Evolutionary conservation across 2,797 vertebrate species (phyloP).

Genomic region (Orestias chungarensis): DNA sequence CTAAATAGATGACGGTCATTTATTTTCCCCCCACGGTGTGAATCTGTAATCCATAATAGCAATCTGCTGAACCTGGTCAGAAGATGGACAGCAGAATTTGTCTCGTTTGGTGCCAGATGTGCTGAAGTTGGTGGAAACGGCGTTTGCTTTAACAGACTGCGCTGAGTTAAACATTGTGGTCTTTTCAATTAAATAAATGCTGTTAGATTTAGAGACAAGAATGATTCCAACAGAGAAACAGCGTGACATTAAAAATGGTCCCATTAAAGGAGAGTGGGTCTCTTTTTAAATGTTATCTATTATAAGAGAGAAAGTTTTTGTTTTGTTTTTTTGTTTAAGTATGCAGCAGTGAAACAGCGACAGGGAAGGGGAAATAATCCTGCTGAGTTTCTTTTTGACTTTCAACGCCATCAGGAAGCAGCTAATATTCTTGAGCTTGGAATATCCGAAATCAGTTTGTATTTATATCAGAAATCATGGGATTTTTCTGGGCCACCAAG

Average conservation of each 20-base stretch:
- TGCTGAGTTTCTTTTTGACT: not conserved
- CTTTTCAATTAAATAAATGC: not conserved
- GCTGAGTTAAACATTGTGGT: not conserved
- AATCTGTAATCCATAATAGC: constrained; percentile 12
- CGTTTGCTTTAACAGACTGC: not conserved
- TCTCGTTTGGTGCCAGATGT: not conserved
- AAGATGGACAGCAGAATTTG: not conserved
- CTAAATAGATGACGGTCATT: constrained; percentile 16
- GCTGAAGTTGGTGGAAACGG: constrained; percentile 4
- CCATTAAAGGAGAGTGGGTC: not conserved
- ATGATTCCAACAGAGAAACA: not conserved
- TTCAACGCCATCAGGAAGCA: not conserved
- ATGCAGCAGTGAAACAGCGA: not conserved
- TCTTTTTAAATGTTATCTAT: constrained; percentile 1
- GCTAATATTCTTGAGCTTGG: not conserved
- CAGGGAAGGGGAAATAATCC: not conserved
- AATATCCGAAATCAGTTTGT: not conserved
- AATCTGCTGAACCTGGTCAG: constrained; percentile 9
- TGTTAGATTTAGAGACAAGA: not conserved
- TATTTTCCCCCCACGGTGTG: constrained; percentile 11
- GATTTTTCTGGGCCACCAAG: not conserved
- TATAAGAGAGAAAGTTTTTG: not conserved
- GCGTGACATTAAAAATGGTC: not conserved
- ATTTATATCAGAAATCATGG: not conserved
- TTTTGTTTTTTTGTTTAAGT: not conserved